Percentiles rank a stretch among this genome's conserved stretches.
Conservation (phyloP, 2,113 vertebrate species). For the Meleagris gallopavo region DNA sequence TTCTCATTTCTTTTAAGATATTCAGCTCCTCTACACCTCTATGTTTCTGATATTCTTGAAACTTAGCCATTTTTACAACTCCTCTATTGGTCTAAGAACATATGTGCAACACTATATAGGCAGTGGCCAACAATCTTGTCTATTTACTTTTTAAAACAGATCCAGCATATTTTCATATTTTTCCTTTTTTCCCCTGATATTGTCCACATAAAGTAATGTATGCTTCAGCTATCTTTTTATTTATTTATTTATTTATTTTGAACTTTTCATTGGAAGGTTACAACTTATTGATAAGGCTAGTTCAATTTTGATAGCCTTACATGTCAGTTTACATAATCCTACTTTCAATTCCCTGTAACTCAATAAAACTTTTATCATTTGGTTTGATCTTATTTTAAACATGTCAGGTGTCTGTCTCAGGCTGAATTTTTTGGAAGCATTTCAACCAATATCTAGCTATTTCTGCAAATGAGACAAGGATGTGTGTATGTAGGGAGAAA, state of each 20-base stretch:
- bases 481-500: rapidly evolving
- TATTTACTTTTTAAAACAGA: background rate
- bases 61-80: background rate
- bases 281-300: background rate
- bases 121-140: background rate
- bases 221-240: background rate
- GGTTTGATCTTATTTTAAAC: background rate
- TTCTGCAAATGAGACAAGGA: background rate
- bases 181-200: background rate
- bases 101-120: background rate
- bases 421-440: background rate
- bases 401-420: background rate
- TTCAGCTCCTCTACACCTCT: background rate
- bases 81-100: background rate
- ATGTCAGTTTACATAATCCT: background rate
- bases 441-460: background rate
- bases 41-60: background rate
- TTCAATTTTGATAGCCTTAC: background rate
- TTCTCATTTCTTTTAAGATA: background rate
- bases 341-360: background rate
- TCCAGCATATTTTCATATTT: background rate
- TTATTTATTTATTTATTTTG: background rate
- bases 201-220: background rate
- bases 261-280: background rate
- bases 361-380: background rate